These are phyloP conservation scores for Drosophila pallidifrons DNA, from an alignment of 1,140 invertebrate genomes.

Conservation along the genomic window DNA sequence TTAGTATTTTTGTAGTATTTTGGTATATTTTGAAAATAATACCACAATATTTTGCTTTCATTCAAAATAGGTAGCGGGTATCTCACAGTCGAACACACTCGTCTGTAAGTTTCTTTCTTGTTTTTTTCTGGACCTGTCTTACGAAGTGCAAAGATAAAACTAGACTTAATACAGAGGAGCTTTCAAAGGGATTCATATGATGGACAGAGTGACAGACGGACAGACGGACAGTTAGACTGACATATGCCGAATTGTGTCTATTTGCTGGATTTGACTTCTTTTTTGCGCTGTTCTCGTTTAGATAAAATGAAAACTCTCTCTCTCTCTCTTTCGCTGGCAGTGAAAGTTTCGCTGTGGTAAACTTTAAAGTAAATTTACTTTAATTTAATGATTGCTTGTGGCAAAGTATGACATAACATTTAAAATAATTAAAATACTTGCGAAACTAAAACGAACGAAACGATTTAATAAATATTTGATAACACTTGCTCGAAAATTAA, in stretches of 20 bases:
- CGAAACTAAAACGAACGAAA: neutral
- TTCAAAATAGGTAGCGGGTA: no score
- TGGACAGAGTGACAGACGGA: neutral
- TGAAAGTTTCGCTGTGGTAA: neutral
- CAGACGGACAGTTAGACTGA: neutral
- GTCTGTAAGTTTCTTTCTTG: no score
- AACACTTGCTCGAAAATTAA: neutral
- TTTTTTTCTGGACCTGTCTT: conserved; percentile 4
- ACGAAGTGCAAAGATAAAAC: conserved; percentile 51
- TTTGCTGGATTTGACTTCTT: conserved; percentile 58
- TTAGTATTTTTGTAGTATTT: no score
- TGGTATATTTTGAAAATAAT: no score
- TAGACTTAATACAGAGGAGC: conserved; percentile 12
- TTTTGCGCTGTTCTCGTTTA: conserved; percentile 5
- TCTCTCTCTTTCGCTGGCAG: neutral
- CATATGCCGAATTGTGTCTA: conserved; percentile 43
- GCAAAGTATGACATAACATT: no score
- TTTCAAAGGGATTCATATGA: neutral
- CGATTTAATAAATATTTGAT: neutral
- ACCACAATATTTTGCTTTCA: no score
- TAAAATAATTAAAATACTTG: neutral
- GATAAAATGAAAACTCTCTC: conserved; percentile 32
- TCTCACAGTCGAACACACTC: no score
- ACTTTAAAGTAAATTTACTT: no score
- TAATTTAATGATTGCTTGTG: no score